Evolutionary conservation across 1,140 invertebrate species (phyloP).

Genomic region (Dysdera silvatica): DNA sequence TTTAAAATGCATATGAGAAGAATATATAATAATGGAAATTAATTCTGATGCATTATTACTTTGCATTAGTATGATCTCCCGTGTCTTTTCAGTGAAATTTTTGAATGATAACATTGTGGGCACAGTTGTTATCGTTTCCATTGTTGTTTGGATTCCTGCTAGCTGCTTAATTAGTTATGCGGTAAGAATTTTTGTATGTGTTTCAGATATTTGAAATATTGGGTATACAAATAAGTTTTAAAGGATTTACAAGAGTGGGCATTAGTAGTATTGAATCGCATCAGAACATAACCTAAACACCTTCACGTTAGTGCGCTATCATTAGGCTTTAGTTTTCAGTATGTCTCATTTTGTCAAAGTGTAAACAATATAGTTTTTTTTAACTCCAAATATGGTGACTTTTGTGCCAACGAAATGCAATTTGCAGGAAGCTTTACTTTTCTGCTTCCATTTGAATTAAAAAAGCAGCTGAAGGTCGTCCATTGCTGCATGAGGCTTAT

Average conservation of each 20-base stretch:
- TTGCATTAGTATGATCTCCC: no score
- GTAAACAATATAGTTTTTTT: no score
- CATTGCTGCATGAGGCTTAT: no score
- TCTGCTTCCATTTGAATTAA: background rate
- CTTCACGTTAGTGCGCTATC: no score
- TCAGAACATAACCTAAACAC: background rate
- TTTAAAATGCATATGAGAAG: no score
- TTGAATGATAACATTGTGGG: slow-evolving; percentile 82
- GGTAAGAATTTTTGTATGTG: slow-evolving; percentile 27
- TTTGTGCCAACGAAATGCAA: no score
- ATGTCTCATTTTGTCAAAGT: no score
- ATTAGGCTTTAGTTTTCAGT: no score
- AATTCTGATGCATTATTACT: background rate
- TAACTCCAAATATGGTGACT: no score
- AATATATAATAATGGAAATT: no score
- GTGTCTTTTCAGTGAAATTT: slow-evolving; percentile 60
- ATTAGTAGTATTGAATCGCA: background rate
- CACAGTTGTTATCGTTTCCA: slow-evolving; percentile 75
- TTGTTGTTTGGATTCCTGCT: slow-evolving; percentile 81
- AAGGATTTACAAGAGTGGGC: no score
- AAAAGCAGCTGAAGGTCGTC: background rate
- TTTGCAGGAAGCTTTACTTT: background rate
- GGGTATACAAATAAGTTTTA: no score
- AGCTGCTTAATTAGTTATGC: slow-evolving; percentile 45
- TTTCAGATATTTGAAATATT: background rate